Evolutionary conservation across 2,888 invertebrate species (phyloP).

Genomic region (Acronicta aceris): DNA sequence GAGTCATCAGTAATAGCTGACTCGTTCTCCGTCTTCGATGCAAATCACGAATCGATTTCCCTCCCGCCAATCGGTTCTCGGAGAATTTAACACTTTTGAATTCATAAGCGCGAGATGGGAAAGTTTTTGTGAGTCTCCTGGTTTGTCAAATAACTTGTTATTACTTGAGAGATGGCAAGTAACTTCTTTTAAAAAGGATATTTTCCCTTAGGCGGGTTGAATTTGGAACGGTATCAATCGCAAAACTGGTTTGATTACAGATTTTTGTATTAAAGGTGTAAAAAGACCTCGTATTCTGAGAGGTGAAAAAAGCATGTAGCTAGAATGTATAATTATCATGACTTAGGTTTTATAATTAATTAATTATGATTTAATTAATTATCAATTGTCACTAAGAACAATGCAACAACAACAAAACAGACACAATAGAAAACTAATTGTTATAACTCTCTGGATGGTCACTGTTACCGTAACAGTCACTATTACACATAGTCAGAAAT

Average conservation of each 20-base stretch:
- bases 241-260: constrained; percentile 12
- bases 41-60: constrained; percentile 77
- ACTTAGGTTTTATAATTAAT: no score
- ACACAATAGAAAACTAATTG: no score
- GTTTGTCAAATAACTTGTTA: constrained; percentile 60
- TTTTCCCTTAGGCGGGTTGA: constrained; percentile 22
- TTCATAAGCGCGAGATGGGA: constrained; percentile 61
- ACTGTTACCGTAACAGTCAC: no score
- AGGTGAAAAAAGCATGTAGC: no score
- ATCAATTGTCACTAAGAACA: no score
- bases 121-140: constrained; percentile 52
- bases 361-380: no score
- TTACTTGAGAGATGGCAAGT: constrained; percentile 43
- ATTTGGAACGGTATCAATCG: constrained; percentile 26
- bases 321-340: no score
- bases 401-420: no score
- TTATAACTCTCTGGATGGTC: no score
- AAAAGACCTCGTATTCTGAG: no score
- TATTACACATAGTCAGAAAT: no score
- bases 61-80: constrained; percentile 57
- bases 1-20: constrained; percentile 77
- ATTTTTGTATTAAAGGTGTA: no score
- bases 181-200: constrained; percentile 45
- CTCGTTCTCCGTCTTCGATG: constrained; percentile 76
- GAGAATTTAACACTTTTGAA: constrained; percentile 64